Base-by-base conservation (phyloP, 2,888 invertebrate species). In the Caenorhabditis sp. region DNA sequence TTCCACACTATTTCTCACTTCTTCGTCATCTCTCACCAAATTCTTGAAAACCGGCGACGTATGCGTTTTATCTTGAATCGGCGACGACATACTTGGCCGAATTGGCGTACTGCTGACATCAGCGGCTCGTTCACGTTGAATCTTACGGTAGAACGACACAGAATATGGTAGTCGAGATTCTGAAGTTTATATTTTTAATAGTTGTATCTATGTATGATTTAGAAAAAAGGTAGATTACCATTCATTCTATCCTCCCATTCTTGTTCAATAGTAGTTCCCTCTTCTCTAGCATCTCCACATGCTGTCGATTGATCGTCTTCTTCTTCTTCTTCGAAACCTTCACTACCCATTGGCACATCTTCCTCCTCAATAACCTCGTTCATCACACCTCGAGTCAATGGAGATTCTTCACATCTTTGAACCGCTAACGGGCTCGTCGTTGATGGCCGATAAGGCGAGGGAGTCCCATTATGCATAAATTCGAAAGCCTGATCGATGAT, bases 401-500 rank as follows among this genome's bases (percentile, higher is more conserved):
- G 56, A 1, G 31, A n/a, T 25, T 38, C 59, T 14, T 31, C 49
- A 21, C 64, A 64, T 8, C 20, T 8, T 17, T 23, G 7, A 43
- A 43, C 21, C 1, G 66, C 63, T 1, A 71, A 17, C 14, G 71
- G 71, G 10, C 66, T 59, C 5, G 31, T 31, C 4, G 31, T 31
- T 31, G 31, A 31, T 43, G 43, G 43, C 14, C 73, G 26, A 25
- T 31, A 74, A 2, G 73, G 73, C 20, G 60, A 60, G 10, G 73
- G 69, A 7, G 73, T 74, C 23, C 56, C 61, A 3, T 70, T 59
- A 25, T 76, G 75, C 73, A 82, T 78, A 63, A 80, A 82, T 49
- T 71, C 77, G 60, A 82, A 82, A 2, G 78, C 80, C 23, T 77
- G 62, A 56, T 80, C 81, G 58, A 82, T 82, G 63, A 80, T 68